Conservation (phyloP, 2,113 vertebrate species). For the Bombycilla garrulus region DNA sequence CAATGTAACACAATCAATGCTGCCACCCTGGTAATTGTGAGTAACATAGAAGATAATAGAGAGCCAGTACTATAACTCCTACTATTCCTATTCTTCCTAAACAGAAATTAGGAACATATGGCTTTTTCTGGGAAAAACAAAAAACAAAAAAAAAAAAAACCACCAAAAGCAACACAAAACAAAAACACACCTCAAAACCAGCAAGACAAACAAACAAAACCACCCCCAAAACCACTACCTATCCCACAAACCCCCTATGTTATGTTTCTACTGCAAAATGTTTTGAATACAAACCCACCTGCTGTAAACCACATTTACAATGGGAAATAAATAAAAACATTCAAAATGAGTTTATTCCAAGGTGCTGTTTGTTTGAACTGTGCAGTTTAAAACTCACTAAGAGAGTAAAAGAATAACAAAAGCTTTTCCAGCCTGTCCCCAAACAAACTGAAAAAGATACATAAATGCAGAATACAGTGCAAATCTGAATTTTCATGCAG, state of each 20-base stretch:
- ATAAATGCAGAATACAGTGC: neutral
- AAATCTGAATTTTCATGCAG: neutral
- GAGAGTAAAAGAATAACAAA: neutral
- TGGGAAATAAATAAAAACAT: neutral
- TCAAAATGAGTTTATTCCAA: neutral
- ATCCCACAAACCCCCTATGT: rapidly evolving
- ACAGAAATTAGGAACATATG: neutral
- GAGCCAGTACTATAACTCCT: neutral
- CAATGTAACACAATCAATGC: neutral
- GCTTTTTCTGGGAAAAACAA: neutral
- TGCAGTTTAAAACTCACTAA: neutral
- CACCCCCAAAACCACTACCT: neutral
- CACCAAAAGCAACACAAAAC: neutral
- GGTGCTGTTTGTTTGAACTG: neutral
- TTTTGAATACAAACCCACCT: neutral
- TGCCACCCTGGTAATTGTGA: neutral
- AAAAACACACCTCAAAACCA: neutral
- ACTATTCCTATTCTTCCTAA: neutral
- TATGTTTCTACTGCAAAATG: neutral
- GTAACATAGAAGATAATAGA: neutral
- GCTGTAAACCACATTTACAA: neutral
- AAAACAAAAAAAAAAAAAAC: neutral
- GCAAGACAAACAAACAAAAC: neutral
- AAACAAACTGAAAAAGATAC: neutral
- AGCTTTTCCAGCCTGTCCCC: neutral